These are phyloP conservation scores for Arenicola marina DNA, from an alignment of 2,888 invertebrate species.

Conservation along the genomic window DNA sequence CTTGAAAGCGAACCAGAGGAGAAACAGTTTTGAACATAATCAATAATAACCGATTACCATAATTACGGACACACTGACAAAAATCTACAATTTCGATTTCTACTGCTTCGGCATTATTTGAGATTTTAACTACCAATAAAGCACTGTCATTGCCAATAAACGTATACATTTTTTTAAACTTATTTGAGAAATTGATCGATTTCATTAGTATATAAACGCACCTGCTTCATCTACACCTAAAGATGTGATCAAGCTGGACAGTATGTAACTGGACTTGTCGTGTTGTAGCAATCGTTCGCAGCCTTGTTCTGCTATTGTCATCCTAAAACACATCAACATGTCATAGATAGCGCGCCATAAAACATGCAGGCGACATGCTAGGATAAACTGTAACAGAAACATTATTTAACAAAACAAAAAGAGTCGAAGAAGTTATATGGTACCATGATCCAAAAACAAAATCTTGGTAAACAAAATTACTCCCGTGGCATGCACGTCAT, in stretches of 20 bases:
- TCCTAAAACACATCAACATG: too few relatives aligned
- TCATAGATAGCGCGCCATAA: too few relatives aligned
- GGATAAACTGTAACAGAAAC: too few relatives aligned
- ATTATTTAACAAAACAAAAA: too few relatives aligned
- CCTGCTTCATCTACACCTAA: constrained; percentile 59
- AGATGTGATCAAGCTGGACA: constrained; percentile 47
- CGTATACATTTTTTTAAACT: not conserved
- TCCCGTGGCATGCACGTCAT: too few relatives aligned
- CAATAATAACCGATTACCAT: constrained; percentile 2
- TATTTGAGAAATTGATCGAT: not conserved
- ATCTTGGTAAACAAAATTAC: too few relatives aligned
- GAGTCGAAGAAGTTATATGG: too few relatives aligned
- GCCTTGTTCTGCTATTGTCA: constrained; percentile 57
- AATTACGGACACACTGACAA: too few relatives aligned
- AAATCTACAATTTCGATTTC: too few relatives aligned
- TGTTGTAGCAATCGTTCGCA: constrained; percentile 51
- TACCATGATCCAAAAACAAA: too few relatives aligned
- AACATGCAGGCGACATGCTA: too few relatives aligned
- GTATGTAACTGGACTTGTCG: constrained; percentile 44
- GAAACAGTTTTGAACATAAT: not conserved
- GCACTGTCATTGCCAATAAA: not conserved
- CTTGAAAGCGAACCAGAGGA: constrained; percentile 30
- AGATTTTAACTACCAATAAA: not conserved
- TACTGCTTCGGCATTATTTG: too few relatives aligned
- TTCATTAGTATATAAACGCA: constrained; percentile 17